Base-by-base conservation (phyloP, 2,888 invertebrate species). In the Fragum whitleyi region DNA sequence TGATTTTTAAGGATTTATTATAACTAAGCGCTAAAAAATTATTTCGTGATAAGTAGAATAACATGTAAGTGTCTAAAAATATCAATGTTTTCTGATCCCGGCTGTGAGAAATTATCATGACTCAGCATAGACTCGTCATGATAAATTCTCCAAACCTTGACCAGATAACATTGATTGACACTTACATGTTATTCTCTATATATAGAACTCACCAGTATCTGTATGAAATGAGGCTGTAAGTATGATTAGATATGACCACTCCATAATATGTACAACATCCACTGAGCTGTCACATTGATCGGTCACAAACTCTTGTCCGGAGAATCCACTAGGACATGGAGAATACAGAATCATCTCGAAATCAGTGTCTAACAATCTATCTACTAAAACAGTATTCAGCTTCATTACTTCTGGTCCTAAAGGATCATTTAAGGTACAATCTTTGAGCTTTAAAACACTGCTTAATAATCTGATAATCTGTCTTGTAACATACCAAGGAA, bases 241-340 rank as follows among this genome's bases (percentile, higher is more conserved):
- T 21, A 65, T 39, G 3, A 42, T 42, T 9, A 77, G 42, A 21
- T 65, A 73, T 2, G 72, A 72, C 77, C 77, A 77, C 21, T 73
- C 72, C 47, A 72, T 72, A 14, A 77, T n/a, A 47, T 68, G 68
- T 1, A 29, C 32, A 23, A 51, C 47, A 23, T 73, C 59, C 42
- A 65, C 29, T 0, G 2, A 0, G 0, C 42, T n/a, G n/a, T 2
- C 16, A 14, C 1, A 16, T 2, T 14, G 19, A 19, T 65, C 65
- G 14, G 9, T 23, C 5, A 21, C 9, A 39, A 11, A 16, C 9
- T 65, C 42, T 42, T 21, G 23, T n/a, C 65, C 65, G 42, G 65
- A 36, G 19, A 65, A 65, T 42, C 28, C 65, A 65, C 42, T 16
- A 39, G 3, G 11, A 42, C 0, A 6, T 16, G 6, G 1, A 3